Percentiles rank a stretch among this genome's conserved stretches.
Conservation (phyloP, 2,113 vertebrate species). For the Muntiacus muntjak region DNA sequence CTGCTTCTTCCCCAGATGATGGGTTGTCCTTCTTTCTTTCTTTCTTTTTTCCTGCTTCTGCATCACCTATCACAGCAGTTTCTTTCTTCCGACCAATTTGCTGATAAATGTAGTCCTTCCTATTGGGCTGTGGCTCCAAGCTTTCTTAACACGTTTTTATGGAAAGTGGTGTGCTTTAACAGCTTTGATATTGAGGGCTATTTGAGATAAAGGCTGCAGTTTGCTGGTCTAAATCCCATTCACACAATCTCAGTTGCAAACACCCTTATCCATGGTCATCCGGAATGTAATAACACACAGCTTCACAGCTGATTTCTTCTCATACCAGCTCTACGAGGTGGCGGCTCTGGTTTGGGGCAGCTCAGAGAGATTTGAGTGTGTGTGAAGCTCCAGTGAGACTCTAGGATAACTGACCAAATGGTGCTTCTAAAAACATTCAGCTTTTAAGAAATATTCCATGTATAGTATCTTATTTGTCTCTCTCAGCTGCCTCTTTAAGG, state of each 20-base stretch:
- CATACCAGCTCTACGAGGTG: neutral
- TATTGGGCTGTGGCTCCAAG: neutral
- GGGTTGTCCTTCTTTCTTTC: neutral
- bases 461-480: neutral
- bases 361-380: slow-evolving; percentile 25
- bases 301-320: slow-evolving; percentile 3
- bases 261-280: neutral
- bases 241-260: neutral
- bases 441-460: neutral
- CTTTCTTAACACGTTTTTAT: slow-evolving; percentile 21
- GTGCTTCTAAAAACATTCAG: neutral
- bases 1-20: neutral
- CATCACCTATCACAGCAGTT: neutral
- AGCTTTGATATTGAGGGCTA: slow-evolving; percentile 7
- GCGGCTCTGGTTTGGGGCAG: neutral
- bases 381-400: slow-evolving; percentile 15
- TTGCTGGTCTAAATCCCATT: neutral
- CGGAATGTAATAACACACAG: neutral
- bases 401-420: neutral
- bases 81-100: neutral
- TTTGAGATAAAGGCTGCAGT: neutral
- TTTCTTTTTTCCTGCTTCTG: neutral
- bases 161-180: neutral
- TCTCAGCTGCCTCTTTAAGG: neutral
- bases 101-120: slow-evolving; percentile 17